Percentiles rank a stretch among this genome's conserved stretches.
These are phyloP conservation scores for Herpailurus yagouaroundi DNA, from an alignment of 2,113 vertebrate species.

Conservation along the genomic window DNA sequence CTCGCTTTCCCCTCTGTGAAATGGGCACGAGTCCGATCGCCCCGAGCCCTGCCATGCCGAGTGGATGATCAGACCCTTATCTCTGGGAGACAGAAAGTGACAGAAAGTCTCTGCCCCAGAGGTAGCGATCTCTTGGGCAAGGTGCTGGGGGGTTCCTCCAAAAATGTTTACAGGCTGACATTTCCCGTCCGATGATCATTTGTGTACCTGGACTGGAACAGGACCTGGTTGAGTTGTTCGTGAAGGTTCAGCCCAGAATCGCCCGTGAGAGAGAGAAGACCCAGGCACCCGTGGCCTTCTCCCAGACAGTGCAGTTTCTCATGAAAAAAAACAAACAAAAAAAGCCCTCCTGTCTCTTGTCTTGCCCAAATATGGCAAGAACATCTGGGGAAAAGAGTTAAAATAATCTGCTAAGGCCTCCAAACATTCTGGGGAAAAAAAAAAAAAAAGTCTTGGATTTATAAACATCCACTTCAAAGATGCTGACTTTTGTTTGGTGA, in stretches of 20 bases:
- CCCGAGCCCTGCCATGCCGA: rapidly evolving
- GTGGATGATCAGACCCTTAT: not conserved
- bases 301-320: not conserved
- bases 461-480: slow-evolving; percentile 26
- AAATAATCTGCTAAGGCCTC: slow-evolving; percentile 2
- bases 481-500: not conserved
- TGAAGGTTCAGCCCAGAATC: not conserved
- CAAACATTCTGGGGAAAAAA: not conserved
- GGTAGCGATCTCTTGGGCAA: not conserved
- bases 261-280: rapidly evolving
- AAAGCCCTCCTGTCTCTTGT: not conserved
- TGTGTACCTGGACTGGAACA: not conserved
- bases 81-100: not conserved
- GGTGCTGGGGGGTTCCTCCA: not conserved
- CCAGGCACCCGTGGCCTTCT: not conserved
- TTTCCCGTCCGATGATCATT: not conserved
- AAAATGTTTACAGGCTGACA: not conserved
- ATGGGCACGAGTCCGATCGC: rapidly evolving
- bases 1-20: not conserved
- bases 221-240: no score
- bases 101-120: not conserved
- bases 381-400: not conserved
- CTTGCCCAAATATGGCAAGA: slow-evolving; percentile 42
- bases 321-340: not conserved
- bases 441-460: not conserved